Evolutionary conservation across 2,888 invertebrate species (phyloP).

Genomic region (Protonemura montana): DNA sequence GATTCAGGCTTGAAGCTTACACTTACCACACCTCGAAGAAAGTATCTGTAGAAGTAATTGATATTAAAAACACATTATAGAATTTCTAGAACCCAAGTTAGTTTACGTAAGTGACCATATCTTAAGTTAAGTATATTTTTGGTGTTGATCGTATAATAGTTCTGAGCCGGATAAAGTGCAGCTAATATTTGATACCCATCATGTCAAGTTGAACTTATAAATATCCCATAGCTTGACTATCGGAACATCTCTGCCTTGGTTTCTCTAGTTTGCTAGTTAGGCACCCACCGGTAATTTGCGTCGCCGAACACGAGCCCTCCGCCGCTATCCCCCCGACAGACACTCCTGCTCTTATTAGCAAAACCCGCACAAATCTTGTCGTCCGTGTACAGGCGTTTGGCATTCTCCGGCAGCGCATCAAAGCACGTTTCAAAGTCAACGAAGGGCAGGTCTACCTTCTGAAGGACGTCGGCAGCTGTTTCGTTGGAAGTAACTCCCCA

Average conservation of each 20-base stretch:
- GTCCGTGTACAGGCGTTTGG: not conserved
- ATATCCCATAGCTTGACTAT: too few species aligned
- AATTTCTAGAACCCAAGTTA: too few species aligned
- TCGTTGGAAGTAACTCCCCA: not conserved
- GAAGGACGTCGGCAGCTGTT: not conserved
- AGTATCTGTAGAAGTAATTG: not conserved
- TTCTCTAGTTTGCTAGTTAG: too few species aligned
- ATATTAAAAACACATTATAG: too few species aligned
- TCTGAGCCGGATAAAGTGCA: too few species aligned
- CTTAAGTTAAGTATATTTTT: too few species aligned
- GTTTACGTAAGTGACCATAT: too few species aligned
- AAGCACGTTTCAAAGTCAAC: not conserved
- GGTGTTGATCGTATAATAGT: too few species aligned
- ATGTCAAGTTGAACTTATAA: too few species aligned
- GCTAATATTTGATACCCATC: too few species aligned
- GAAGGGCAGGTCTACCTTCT: not conserved
- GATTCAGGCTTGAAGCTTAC: not conserved
- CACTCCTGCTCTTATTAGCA: not conserved
- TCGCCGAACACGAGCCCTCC: not conserved
- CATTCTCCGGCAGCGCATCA: not conserved
- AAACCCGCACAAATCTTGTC: conserved; percentile 7
- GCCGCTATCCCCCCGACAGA: conserved; percentile 10
- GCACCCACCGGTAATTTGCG: not conserved
- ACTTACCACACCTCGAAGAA: not conserved
- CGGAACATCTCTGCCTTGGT: too few species aligned